phyloP scores from a whole-genome alignment of 2,113 vertebrate genomes.

The Promerops cafer region DNA sequence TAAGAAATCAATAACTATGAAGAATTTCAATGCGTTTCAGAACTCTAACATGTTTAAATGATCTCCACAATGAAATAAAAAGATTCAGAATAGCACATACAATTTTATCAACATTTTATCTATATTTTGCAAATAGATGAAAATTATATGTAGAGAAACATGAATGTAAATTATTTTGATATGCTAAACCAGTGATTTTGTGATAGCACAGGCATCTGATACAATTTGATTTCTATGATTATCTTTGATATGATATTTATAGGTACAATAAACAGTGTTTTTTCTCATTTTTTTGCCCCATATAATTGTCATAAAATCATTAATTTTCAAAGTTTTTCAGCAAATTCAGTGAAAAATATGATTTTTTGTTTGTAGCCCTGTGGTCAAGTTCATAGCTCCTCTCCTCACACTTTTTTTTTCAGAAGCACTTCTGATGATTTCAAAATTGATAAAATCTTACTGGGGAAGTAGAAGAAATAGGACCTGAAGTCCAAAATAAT shows the following conservation, averaged over 20 bases:
- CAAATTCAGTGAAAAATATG: not conserved
- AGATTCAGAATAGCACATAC: not conserved
- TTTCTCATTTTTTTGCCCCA: not conserved
- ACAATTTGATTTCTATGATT: not conserved
- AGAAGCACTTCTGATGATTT: not conserved
- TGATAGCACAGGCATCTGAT: not conserved
- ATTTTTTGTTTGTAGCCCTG: not conserved
- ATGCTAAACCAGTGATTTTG: not conserved
- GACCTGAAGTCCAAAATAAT: not conserved
- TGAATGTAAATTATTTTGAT: not conserved
- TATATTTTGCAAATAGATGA: not conserved
- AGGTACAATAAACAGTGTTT: not conserved
- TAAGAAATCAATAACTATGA: not conserved
- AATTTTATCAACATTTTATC: not conserved
- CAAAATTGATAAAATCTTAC: not conserved
- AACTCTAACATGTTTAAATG: not conserved
- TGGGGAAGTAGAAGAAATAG: not conserved
- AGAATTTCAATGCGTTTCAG: not conserved
- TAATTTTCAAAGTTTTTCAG: not conserved
- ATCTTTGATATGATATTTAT: not conserved
- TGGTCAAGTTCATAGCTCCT: not conserved
- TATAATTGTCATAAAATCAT: not conserved
- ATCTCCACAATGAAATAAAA: not conserved
- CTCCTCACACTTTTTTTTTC: not conserved
- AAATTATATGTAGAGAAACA: fast-evolving